phyloP scores from a whole-genome alignment of 2,113 vertebrate genomes.

The Oryzias celebensis region DNA sequence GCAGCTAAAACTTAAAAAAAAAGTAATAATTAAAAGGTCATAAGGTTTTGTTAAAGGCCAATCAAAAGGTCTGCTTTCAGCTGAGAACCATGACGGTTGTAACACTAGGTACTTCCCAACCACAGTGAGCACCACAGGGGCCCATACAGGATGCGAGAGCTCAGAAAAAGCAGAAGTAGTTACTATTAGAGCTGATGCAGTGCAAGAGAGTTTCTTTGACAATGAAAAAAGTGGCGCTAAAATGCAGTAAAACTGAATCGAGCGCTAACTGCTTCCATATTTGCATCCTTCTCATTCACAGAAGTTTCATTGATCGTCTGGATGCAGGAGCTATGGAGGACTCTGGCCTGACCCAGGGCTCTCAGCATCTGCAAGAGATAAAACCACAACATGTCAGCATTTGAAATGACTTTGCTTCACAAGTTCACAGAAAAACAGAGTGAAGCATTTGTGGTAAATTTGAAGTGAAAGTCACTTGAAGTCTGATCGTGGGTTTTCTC shows the following conservation, averaged over 20 bases:
- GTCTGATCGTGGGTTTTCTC: neutral
- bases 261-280: conserved; percentile 45
- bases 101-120: conserved; percentile 68
- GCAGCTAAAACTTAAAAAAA: too few species aligned
- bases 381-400: conserved; percentile 18
- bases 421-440: conserved; percentile 28
- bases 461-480: conserved; percentile 1
- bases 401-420: conserved; percentile 47
- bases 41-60: neutral
- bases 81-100: conserved; percentile 53
- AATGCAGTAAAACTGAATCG: conserved; percentile 49
- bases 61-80: conserved; percentile 48
- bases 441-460: neutral
- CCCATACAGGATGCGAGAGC: conserved; percentile 52
- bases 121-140: conserved; percentile 55
- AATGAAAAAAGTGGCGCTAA: conserved; percentile 10
- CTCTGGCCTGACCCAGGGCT: conserved; percentile 12
- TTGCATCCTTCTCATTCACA: conserved; percentile 41
- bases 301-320: conserved; percentile 6
- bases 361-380: conserved; percentile 34
- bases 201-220: neutral
- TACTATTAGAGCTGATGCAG: conserved; percentile 32
- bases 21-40: too few species aligned
- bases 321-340: conserved; percentile 9
- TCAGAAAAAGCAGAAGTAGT: conserved; percentile 62